A percentile compares a stretch with the other conserved stretches of the same genome.
Evolutionary conservation across 2,113 vertebrate species (phyloP).

Genomic region (Megalops atlanticus): DNA sequence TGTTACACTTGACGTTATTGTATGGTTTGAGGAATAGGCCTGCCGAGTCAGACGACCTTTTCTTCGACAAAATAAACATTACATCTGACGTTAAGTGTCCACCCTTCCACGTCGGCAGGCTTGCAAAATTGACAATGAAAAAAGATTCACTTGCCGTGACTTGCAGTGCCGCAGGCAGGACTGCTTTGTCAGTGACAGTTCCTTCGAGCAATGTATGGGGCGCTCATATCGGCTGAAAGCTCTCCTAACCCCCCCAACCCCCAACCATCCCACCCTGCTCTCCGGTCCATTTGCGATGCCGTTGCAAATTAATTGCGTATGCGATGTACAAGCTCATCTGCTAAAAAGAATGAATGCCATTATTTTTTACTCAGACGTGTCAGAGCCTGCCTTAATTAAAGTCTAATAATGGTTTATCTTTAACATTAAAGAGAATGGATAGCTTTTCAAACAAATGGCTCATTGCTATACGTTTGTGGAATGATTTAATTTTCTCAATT

Average conservation of each 20-base stretch:
- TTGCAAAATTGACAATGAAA: background rate
- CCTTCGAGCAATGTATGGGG: background rate
- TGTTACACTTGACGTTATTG: no score
- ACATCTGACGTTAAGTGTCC: background rate
- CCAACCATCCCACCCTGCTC: no score
- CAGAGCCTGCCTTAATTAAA: conserved; percentile 7
- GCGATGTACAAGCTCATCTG: conserved; percentile 3
- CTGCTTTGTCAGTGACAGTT: background rate
- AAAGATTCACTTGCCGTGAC: background rate
- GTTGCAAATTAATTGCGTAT: background rate
- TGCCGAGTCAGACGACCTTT: no score
- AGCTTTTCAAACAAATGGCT: conserved; percentile 2
- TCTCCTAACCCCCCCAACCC: background rate
- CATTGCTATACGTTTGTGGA: background rate
- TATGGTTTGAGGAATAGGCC: no score
- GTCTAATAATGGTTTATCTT: background rate
- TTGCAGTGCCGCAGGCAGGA: background rate
- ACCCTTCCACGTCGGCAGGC: background rate
- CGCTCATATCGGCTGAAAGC: background rate
- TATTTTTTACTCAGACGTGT: background rate
- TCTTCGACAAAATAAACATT: no score
- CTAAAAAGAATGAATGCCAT: background rate
- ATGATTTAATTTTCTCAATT: conserved; percentile 1
- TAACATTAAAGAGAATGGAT: conserved; percentile 2
- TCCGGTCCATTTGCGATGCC: background rate